These are phyloP conservation scores for Chironomus tentans DNA, from an alignment of 2,888 invertebrate species.

Conservation along the genomic window DNA sequence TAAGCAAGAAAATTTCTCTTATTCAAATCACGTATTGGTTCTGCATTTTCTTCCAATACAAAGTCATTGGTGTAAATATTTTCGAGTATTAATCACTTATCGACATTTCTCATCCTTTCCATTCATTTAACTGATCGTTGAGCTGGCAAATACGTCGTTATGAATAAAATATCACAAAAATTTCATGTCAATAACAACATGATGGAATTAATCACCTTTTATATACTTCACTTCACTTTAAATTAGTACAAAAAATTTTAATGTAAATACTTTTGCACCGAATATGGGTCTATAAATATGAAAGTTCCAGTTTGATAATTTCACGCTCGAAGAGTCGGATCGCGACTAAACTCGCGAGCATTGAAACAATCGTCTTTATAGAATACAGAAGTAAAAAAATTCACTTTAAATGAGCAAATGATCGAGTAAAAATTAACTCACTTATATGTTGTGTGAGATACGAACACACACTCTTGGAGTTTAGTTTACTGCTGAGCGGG, in stretches of 20 bases:
- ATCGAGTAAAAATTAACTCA: conserved; percentile 16
- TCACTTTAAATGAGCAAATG: conserved; percentile 9
- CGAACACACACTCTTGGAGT: neutral
- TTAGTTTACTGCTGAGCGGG: neutral
- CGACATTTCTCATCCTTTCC: too few relatives aligned
- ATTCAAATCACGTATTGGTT: too few relatives aligned
- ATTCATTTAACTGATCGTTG: too few relatives aligned
- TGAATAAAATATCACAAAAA: neutral
- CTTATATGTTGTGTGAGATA: neutral
- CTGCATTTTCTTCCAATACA: too few relatives aligned
- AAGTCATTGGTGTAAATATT: too few relatives aligned
- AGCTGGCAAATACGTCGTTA: neutral
- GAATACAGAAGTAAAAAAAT: conserved; percentile 6
- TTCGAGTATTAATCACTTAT: too few relatives aligned
- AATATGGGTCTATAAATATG: too few relatives aligned
- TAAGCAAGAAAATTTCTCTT: too few relatives aligned
- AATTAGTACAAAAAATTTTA: neutral
- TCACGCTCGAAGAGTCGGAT: conserved; percentile 5
- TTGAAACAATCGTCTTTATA: conserved; percentile 18
- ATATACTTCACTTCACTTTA: neutral
- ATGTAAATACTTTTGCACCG: too few relatives aligned
- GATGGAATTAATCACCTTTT: conserved; percentile 16
- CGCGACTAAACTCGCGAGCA: conserved; percentile 16
- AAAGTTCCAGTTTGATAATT: neutral
- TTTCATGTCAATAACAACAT: neutral